Conservation (phyloP, 2,113 vertebrate species). For the Falcunculus frontatus region DNA sequence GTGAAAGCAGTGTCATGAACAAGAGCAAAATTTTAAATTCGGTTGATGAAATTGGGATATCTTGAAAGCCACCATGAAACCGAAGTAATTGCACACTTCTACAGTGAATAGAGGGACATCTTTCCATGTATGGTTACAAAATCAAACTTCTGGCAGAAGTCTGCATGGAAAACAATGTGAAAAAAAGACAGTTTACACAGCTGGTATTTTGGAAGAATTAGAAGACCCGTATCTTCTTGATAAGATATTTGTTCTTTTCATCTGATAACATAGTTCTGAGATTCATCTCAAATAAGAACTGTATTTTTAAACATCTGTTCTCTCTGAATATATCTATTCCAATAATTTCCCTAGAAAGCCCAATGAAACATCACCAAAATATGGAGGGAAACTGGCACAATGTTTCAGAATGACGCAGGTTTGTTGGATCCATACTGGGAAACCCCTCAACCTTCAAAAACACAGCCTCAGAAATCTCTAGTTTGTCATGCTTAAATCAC, state of each 20-base stretch:
- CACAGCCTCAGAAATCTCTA: neutral
- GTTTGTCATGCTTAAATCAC: neutral
- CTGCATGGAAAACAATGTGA: neutral
- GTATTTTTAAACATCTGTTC: neutral
- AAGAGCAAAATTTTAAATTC: neutral
- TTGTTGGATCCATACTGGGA: neutral
- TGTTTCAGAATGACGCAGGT: neutral
- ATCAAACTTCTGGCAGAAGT: neutral
- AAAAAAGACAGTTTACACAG: neutral
- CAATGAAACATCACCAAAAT: neutral
- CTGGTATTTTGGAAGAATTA: neutral
- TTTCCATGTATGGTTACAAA: neutral
- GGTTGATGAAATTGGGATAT: neutral
- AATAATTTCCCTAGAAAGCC: neutral
- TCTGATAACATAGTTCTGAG: neutral
- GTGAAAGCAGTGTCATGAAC: neutral
- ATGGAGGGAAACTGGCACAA: neutral
- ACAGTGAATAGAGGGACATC: neutral
- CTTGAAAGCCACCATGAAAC: neutral
- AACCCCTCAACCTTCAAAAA: neutral
- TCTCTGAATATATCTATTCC: neutral
- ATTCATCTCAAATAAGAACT: neutral
- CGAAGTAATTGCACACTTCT: neutral
- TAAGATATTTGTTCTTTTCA: neutral
- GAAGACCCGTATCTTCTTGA: rapidly evolving